A percentile compares a stretch with the other conserved stretches of the same genome.
These are phyloP conservation scores for Poecilobothrus nobilitatus DNA, from an alignment of 2,888 invertebrate species.

Conservation along the genomic window DNA sequence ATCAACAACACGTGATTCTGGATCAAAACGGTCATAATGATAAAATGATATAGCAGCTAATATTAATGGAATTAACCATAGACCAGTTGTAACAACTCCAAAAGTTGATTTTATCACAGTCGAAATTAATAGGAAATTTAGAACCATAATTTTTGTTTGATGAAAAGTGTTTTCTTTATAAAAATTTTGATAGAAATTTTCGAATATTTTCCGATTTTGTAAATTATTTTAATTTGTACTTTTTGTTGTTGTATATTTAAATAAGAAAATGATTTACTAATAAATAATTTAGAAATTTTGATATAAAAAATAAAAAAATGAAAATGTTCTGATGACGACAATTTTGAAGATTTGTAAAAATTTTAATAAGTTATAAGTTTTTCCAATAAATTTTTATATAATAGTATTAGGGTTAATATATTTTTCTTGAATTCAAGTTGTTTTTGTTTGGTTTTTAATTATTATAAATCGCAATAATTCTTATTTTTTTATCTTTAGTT, in stretches of 20 bases:
- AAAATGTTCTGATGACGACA: neutral
- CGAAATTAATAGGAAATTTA: constrained; percentile 66
- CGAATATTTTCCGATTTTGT: neutral
- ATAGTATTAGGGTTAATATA: no score
- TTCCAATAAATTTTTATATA: no score
- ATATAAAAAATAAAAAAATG: neutral
- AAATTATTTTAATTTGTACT: neutral
- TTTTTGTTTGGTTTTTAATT: no score
- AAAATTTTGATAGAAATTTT: neutral
- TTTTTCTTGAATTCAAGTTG: no score
- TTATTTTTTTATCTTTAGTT: constrained; percentile 8
- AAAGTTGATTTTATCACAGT: constrained; percentile 66
- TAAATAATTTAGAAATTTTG: neutral
- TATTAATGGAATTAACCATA: constrained; percentile 77
- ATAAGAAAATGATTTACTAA: neutral
- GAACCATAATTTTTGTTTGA: constrained; percentile 50
- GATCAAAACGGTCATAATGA: constrained; percentile 71
- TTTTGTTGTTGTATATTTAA: no score
- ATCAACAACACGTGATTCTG: constrained; percentile 67
- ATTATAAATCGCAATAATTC: neutral
- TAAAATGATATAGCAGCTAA: constrained; percentile 74
- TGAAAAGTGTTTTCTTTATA: neutral
- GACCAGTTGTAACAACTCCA: constrained; percentile 63
- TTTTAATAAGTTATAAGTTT: no score
- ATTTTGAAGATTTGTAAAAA: neutral